Conservation (phyloP, 2,113 vertebrate genomes). For the Eclectus roratus region DNA sequence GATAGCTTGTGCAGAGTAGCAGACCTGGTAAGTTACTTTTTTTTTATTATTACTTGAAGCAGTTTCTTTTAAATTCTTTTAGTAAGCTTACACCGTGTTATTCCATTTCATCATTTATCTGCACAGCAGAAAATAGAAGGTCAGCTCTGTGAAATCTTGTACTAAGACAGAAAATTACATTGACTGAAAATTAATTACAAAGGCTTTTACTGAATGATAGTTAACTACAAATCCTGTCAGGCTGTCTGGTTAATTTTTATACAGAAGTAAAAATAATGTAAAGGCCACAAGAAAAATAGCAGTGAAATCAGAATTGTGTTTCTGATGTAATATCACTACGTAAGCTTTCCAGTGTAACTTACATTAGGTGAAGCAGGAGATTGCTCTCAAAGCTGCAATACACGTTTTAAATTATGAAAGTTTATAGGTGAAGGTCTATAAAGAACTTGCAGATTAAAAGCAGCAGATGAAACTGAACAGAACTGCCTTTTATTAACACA, state of each 20-base stretch:
- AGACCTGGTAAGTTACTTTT: conserved; percentile 78
- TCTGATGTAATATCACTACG: not conserved
- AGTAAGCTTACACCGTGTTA: not conserved
- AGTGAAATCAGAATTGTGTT: not conserved
- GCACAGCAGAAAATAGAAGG: not conserved
- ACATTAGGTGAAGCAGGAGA: not conserved
- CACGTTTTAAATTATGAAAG: not conserved
- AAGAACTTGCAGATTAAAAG: not conserved
- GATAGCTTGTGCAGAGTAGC: conserved; percentile 92
- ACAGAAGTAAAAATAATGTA: not conserved
- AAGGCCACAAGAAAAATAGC: not conserved
- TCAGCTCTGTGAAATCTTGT: not conserved
- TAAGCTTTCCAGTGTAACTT: not conserved
- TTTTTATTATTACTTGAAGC: not conserved
- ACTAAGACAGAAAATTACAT: not conserved
- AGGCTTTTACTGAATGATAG: not conserved
- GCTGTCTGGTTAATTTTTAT: not conserved
- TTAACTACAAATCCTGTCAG: not conserved
- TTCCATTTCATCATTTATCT: not conserved
- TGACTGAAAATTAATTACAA: not conserved
- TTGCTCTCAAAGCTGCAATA: not conserved
- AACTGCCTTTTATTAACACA: not conserved
- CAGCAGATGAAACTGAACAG: not conserved
- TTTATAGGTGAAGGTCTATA: not conserved
- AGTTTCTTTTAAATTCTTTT: not conserved